Evolutionary conservation across 2,113 vertebrate genomes (phyloP), one percentile per base, ranked within the genome.

Genomic region (Lanius collurio): DNA sequence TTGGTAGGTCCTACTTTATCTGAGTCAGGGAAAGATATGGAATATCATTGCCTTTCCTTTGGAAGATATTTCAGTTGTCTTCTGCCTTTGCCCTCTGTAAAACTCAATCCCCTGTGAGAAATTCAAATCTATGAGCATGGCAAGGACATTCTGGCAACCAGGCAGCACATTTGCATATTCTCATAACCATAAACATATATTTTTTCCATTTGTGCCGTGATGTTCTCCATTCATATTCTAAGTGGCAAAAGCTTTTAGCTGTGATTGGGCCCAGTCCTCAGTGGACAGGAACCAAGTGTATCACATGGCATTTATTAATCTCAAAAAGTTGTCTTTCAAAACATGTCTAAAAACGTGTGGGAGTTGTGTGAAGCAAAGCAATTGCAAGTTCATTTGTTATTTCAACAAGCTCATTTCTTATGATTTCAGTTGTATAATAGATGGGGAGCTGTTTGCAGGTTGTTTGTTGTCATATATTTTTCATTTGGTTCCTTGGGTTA

Each of bases 361-460:
- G 97, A 98, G 83, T 97, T 97, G 93, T 82, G 33, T 0, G 98
- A 95, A 97, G 95, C 98, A 97, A 98, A 98, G 98, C 97, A 98
- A 98, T 98, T 95, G 96, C 94, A 86, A 95, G 91, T 97, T 98
- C 96, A 98, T 98, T 98, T 98, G 95, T 98, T 97, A 98, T 97
- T 98, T 98, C 98, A 98, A 97, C 98, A 96, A 97, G 97, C 96
- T 97, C 97, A 97, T 98, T 98, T 97, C 97, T 98, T 97, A 93
- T 87, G 95, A 96, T 97, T 98, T 96, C 94, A 95, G 93, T 83
- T 93, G 81, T 94, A 78, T 97, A 90, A 96, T 95, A 62, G 90
- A 76, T 83, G 46, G 75, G 95, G 88, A 96, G 89, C 87, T 94
- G 69, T 80, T 96, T 87, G 83, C 87, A 91, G 92, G 94, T 93